Evolutionary conservation across 2,888 invertebrate species (phyloP), one percentile per base, ranked within the genome.

Genomic region (Empis livida): DNA sequence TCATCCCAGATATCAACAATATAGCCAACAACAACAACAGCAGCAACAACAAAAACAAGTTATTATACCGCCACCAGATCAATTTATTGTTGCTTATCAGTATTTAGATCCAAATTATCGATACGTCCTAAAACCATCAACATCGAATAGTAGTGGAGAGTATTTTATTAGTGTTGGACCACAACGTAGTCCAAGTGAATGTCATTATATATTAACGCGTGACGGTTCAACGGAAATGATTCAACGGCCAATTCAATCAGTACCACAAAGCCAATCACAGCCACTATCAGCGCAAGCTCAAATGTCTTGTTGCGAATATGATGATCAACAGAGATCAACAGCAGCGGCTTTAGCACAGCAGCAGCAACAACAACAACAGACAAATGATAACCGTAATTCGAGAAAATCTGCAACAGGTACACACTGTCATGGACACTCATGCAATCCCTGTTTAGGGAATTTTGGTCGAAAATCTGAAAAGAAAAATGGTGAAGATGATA

Each of bases 41-140:
- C 55, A 68, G 35, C 74, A 72, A 55, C 61, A 68, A 15, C 56
- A 38, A 53, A 55, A 52, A 45, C 71, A 70, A 45, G 70, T 74
- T 42, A 62, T 69, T 23, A 68, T 68, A 49, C 71, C 70, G 17
- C 71, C 70, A 30, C 70, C 73, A 20, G 69, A 70, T 30, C 72
- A 71, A 52, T 68, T 70, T 51, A 68, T 71, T 63, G 71, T 80
- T 53, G 76, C 79, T 63, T 80, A 80, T 59, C 79, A 79, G 59
- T 84, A 84, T 65, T 65, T 84, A 53, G 84, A 84, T 61, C 80
- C 82, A 1, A 76, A 78, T 44, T 83, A 82, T 59, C 77, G 82
- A 37, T 85, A 83, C 64, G 75, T 83, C 46, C 72, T 84, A 49
- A 80, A 82, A 53, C 82, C 82, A 2, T 76, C 73, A 1, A 66